Base-by-base conservation (phyloP, 37 sponge, comb jelly and placozoan species). In the Chondrosia reniformis region DNA sequence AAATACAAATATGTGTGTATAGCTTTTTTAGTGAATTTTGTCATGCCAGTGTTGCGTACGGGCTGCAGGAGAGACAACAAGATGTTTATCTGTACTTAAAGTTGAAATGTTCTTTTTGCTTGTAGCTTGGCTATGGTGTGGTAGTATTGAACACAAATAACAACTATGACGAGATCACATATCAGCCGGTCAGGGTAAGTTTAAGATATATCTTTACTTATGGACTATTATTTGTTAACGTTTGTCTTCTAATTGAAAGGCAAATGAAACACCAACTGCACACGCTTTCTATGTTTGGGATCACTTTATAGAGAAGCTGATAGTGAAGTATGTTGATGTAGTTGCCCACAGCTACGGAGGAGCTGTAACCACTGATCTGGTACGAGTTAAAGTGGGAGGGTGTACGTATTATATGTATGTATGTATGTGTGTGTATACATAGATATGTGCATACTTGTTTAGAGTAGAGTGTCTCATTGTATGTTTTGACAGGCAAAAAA, bases 321-420 rank as follows among this genome's bases (percentile, higher is more conserved):
- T 65, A 77, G 95, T 89, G 21, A 76, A 73, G 41, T 17, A 37
- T 2, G 82, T 94, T 22, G 65, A 90, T 63, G 87, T 94, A 30
- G 82, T 94, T 21, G 95, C 95, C 21, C 95, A 94, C 78, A 94
- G 95, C 80, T 90, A 78, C 64, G 95, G 95, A 40, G 72, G 72
- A 39, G 7, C 22, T 69, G 72, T 40, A 21, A 69, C 72, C 24
- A 44, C 42, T 15, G n/a, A 36, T 1, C 41, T 69, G 41, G 72
- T 69, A n/a, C n/a, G 37, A 19, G 46, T 49, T 22, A 39, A 88
- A 84, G 85, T 62, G 0, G 81, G 74, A 45, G 58, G 54, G 19
- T 64, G 81, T 33, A 87, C 90, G 9, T 79, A 86, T 30, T 59
- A 30, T 59, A 30, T 59, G 61, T 59, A 30, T 59, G 61, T 59